These are phyloP conservation scores for Trichechus manatus DNA, from an alignment of 2,113 vertebrate species.

Conservation along the genomic window DNA sequence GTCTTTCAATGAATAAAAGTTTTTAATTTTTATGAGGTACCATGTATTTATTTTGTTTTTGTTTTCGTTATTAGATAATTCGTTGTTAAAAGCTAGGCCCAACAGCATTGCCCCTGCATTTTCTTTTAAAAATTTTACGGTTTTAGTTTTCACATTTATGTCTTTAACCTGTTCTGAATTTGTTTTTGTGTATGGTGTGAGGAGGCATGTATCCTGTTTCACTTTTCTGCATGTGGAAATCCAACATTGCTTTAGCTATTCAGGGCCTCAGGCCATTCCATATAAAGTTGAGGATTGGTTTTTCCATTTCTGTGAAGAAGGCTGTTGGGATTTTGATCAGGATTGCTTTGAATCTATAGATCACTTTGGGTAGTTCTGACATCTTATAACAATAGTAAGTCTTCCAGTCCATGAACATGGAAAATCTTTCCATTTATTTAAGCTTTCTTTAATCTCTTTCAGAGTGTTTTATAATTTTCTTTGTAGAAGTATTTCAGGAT, in stretches of 20 bases:
- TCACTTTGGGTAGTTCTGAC: not conserved
- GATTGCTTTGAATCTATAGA: not conserved
- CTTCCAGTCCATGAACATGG: not conserved
- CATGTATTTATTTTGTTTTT: not conserved
- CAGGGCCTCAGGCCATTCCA: not conserved
- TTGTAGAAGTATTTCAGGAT: not conserved
- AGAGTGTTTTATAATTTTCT: not conserved
- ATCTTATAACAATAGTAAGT: not conserved
- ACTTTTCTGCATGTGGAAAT: not conserved
- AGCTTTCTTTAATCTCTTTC: too few species aligned
- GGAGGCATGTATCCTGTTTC: not conserved
- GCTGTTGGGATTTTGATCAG: not conserved
- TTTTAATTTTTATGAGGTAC: not conserved
- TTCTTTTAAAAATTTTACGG: too few species aligned
- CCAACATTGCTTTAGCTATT: not conserved
- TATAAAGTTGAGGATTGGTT: not conserved
- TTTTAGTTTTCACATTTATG: not conserved
- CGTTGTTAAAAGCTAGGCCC: not conserved
- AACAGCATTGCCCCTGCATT: too few species aligned
- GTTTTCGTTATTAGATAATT: not conserved
- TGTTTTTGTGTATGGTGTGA: not conserved
- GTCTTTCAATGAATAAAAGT: not conserved
- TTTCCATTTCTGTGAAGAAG: not conserved
- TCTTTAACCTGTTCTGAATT: not conserved
- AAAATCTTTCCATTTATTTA: not conserved